Evolutionary conservation across 64 coral and sea anemone species (phyloP), one percentile per base, ranked within the genome.

Genomic region (Montipora capricornis): DNA sequence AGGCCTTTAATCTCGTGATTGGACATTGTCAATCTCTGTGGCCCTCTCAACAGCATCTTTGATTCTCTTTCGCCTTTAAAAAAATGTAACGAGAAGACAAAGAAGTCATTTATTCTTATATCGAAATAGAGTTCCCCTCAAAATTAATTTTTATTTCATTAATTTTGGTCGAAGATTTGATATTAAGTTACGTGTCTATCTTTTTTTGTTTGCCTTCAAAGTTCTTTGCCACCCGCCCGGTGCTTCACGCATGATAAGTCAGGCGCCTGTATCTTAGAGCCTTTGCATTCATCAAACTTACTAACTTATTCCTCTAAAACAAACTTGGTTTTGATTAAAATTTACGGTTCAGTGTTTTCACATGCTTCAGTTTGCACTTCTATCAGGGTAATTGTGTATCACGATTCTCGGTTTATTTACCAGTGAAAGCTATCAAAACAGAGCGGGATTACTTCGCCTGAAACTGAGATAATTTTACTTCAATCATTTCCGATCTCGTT

Each of bases 251-350:
- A 71, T 86, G 64, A 73, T 66, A 86, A 49, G 66, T 51, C 66
- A 49, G 44, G 46, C 29, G 46, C 47, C 5, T 73, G 37, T 49
- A 8, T 71, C 49, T 9, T 20, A 47, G 8, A 37, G 82, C 17
- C 17, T 4, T 69, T 44, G 15, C 46, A 22, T 86, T 86, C 82
- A 71, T 71, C 11, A 8, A 73, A 5, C 82, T 71, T 73, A 37
- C 82, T 73, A 20, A 86, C 4, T 8, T 20, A 86, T 86, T 86
- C 66, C 49, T 71, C 66, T 64, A 86, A 84, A 86, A 86, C 67
- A 86, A 86, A 86, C 47, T 49, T 8, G 4, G 20, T 49, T 24
- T 71, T 71, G 5, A 66, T 84, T 84, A 6, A 14, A 6, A 15
- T 84, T 29, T 8, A 73, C 46, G 82, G 64, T 86, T 86, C 66